Conservation (phyloP, 2,113 vertebrate species). For the Caloenas nicobarica region DNA sequence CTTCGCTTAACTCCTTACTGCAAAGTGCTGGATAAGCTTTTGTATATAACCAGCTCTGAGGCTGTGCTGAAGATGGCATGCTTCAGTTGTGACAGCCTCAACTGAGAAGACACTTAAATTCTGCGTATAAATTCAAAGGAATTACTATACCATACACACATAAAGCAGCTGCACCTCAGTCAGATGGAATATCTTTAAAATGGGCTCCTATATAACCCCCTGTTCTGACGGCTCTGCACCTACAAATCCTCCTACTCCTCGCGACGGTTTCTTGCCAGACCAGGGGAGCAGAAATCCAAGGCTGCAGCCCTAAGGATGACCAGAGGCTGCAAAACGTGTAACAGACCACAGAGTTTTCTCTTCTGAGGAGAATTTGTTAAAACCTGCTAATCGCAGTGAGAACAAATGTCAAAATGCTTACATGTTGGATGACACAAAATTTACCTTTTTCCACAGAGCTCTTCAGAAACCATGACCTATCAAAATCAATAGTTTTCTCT, state of each 20-base stretch:
- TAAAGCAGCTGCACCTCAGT: neutral
- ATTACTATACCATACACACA: neutral
- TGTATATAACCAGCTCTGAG: neutral
- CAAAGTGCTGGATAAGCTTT: neutral
- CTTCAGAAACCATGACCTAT: neutral
- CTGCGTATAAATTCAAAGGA: neutral
- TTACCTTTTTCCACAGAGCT: neutral
- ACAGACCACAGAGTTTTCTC: neutral
- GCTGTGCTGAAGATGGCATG: neutral
- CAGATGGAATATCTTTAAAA: neutral
- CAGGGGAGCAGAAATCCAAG: neutral
- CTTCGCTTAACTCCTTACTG: neutral
- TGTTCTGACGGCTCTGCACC: neutral
- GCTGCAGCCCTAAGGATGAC: neutral
- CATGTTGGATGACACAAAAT: neutral
- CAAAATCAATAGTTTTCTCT: neutral
- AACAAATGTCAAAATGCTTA: neutral
- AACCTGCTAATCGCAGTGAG: neutral
- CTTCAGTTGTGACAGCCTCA: neutral
- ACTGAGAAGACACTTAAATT: neutral
- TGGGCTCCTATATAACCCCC: accelerated
- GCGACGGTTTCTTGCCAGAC: neutral
- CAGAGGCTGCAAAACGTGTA: neutral
- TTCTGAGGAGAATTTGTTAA: neutral
- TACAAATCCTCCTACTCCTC: neutral